These are phyloP conservation scores for Cyrtonyx montezumae DNA, from an alignment of 2,113 vertebrate species.

Conservation along the genomic window DNA sequence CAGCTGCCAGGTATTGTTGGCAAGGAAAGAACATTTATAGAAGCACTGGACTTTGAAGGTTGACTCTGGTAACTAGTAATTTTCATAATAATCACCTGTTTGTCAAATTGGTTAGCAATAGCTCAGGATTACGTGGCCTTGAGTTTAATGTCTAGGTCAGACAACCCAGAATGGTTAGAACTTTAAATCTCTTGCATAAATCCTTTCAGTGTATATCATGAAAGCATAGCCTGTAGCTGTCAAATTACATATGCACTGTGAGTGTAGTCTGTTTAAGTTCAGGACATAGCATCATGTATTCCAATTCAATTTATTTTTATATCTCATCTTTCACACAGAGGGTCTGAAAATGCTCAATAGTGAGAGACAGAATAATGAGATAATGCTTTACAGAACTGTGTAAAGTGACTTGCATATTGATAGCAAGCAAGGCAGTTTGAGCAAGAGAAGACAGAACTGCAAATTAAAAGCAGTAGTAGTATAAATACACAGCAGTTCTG, in stretches of 20 bases:
- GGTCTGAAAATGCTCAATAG: conserved; percentile 51
- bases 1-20: not conserved
- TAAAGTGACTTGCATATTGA: conserved; percentile 56
- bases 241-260: conserved; percentile 47
- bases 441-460: conserved; percentile 11
- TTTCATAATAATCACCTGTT: not conserved
- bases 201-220: conserved; percentile 29
- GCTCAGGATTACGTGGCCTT: not conserved
- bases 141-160: not conserved
- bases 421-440: not conserved
- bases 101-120: not conserved
- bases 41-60: accelerated
- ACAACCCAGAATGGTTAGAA: not conserved
- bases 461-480: conserved; percentile 23
- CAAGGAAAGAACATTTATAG: not conserved
- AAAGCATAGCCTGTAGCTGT: conserved; percentile 52
- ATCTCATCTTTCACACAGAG: conserved; percentile 51
- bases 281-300: conserved; percentile 47
- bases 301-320: conserved; percentile 67
- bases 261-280: conserved; percentile 46
- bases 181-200: conserved; percentile 7
- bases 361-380: conserved; percentile 67
- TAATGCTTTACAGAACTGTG: conserved; percentile 57
- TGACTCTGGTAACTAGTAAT: not conserved
- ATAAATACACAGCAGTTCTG: not conserved